phyloP scores from a whole-genome alignment of 2,797 vertebrate species.

The Falco peregrinus region DNA sequence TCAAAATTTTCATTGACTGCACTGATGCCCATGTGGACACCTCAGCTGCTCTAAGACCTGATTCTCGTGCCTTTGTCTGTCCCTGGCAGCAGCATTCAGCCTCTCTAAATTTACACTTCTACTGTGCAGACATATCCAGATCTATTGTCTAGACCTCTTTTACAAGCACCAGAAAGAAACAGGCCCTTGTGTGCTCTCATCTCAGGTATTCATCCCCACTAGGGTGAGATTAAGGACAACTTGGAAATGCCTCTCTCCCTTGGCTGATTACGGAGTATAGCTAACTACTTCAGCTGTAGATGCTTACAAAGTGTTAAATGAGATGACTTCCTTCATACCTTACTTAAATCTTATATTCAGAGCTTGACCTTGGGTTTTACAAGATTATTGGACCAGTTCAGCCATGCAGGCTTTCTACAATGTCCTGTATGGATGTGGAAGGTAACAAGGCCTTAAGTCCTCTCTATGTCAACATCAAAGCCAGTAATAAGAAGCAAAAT shows the following conservation, averaged over 20 bases:
- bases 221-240: background rate
- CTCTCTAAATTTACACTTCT: background rate
- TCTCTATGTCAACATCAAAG: background rate
- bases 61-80: background rate
- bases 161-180: background rate
- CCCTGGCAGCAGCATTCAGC: background rate
- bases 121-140: background rate
- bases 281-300: background rate
- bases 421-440: background rate
- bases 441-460: background rate
- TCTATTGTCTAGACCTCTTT: background rate
- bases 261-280: background rate
- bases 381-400: background rate
- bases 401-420: background rate
- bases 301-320: background rate
- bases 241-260: background rate
- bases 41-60: background rate
- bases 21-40: background rate
- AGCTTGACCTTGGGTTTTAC: background rate
- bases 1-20: background rate
- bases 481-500: background rate
- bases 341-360: background rate
- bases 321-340: accelerated
- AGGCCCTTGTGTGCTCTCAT: background rate
- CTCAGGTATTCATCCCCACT: background rate